Percentiles rank a stretch among this genome's conserved stretches.
Conservation (phyloP, 2,113 vertebrate genomes). For the Hystrix cristata region DNA sequence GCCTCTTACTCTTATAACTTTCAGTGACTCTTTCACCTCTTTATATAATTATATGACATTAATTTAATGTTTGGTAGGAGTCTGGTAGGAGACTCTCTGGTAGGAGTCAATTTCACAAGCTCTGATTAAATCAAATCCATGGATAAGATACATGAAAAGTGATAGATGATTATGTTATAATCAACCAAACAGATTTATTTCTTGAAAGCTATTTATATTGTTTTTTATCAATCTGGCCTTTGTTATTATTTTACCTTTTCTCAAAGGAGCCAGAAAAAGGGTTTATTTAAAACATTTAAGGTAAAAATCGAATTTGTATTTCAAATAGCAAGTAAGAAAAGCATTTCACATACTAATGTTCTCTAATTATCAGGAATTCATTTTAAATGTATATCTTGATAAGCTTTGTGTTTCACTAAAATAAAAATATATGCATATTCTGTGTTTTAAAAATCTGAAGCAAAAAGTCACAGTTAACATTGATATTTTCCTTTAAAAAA, state of each 20-base stretch:
- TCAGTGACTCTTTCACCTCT: not conserved
- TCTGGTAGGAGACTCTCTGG: not conserved
- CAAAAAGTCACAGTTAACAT: not conserved
- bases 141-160: not conserved
- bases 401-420: not conserved
- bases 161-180: not conserved
- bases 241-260: not conserved
- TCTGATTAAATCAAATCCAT: not conserved
- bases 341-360: not conserved
- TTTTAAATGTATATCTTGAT: not conserved
- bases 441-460: not conserved
- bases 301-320: not conserved
- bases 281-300: not conserved
- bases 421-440: not conserved
- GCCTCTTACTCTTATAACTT: not conserved
- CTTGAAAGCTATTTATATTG: not conserved
- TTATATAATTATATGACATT: not conserved
- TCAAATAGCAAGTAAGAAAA: not conserved
- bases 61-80: not conserved
- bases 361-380: not conserved
- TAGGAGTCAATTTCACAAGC: not conserved
- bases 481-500: slow-evolving; percentile 10
- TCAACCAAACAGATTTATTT: not conserved
- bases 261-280: not conserved
- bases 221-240: not conserved